Percentiles rank a stretch among this genome's conserved stretches.
Conservation (phyloP, 2,888 invertebrate species). For the Ceraclea dissimilis region DNA sequence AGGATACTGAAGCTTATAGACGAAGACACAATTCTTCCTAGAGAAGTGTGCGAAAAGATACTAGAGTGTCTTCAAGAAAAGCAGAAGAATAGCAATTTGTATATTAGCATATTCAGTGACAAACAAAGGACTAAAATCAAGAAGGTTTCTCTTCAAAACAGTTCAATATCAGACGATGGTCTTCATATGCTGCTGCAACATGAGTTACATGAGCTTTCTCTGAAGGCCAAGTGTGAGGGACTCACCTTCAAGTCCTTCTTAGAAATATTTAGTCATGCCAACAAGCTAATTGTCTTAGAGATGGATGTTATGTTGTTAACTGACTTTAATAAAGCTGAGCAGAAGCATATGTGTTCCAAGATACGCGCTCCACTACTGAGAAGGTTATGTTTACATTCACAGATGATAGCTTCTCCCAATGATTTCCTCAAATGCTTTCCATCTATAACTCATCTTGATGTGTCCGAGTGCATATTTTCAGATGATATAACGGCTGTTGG, state of each 20-base stretch:
- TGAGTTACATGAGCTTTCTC: slow-evolving; percentile 63
- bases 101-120: slow-evolving; percentile 65
- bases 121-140: slow-evolving; percentile 59
- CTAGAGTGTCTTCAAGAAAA: slow-evolving; percentile 50
- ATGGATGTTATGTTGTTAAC: slow-evolving; percentile 38
- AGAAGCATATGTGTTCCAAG: slow-evolving; percentile 38
- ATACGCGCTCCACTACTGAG: slow-evolving; percentile 53
- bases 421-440: slow-evolving; percentile 52
- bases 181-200: slow-evolving; percentile 65
- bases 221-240: slow-evolving; percentile 60
- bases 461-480: slow-evolving; percentile 58
- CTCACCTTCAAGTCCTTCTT: slow-evolving; percentile 58
- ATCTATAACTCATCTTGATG: slow-evolving; percentile 60
- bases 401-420: slow-evolving; percentile 43
- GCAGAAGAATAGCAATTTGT: slow-evolving; percentile 55
- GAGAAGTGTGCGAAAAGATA: slow-evolving; percentile 65
- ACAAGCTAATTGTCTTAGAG: slow-evolving; percentile 60
- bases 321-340: neutral
- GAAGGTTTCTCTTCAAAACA: slow-evolving; percentile 61
- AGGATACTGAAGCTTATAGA: neutral
- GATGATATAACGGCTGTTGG: slow-evolving; percentile 60
- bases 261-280: slow-evolving; percentile 60
- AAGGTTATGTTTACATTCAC: slow-evolving; percentile 50
- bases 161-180: slow-evolving; percentile 63
- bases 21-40: slow-evolving; percentile 57